phyloP scores from a whole-genome alignment of 1,140 invertebrate genomes.

The Rhagoletis zephyria region DNA sequence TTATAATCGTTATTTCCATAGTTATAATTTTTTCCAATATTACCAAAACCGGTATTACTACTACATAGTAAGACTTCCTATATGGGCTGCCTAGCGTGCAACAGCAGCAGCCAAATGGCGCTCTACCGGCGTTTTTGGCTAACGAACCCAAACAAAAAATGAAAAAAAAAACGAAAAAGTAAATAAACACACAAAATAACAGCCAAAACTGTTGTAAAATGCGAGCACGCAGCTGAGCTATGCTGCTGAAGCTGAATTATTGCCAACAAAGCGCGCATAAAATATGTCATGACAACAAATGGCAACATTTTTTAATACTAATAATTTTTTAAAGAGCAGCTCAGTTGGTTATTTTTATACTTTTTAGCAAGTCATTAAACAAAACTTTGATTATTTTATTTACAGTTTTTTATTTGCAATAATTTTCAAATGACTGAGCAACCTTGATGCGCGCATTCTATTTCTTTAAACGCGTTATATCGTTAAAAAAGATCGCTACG shows the following conservation, averaged over 20 bases:
- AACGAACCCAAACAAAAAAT: too few species aligned
- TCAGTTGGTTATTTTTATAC: neutral
- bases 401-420: too few species aligned
- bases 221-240: neutral
- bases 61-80: too few species aligned
- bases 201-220: constrained; percentile 24
- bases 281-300: neutral
- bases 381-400: too few species aligned
- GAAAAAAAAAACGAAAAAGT: neutral
- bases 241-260: neutral
- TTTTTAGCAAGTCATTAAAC: too few species aligned
- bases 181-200: neutral
- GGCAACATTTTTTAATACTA: neutral
- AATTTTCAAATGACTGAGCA: too few species aligned
- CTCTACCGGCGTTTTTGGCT: too few species aligned
- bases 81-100: neutral
- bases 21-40: too few species aligned
- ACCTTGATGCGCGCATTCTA: too few species aligned
- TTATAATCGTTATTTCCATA: too few species aligned
- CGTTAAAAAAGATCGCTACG: neutral
- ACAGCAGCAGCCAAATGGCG: neutral
- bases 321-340: neutral
- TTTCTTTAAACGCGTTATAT: too few species aligned
- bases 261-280: constrained; percentile 30
- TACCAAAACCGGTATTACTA: too few species aligned